Evolutionary conservation across 1,140 invertebrate genomes (phyloP).

Genomic region (Prorops nasuta): DNA sequence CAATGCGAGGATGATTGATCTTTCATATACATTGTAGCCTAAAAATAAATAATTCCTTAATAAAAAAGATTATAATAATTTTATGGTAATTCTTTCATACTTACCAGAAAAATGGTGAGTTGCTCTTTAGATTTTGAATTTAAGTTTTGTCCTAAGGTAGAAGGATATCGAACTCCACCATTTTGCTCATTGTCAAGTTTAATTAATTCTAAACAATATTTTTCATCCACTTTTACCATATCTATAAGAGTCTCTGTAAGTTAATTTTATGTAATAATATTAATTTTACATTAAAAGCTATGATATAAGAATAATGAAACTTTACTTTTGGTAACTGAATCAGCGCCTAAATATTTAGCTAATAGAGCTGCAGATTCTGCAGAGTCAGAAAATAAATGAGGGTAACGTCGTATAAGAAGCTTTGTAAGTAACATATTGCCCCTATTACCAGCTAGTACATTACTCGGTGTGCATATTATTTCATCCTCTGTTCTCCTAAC

Average conservation of each 20-base stretch:
- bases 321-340: conserved; percentile 46
- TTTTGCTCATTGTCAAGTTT: conserved; percentile 60
- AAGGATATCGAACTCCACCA: conserved; percentile 57
- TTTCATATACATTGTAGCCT: conserved; percentile 78
- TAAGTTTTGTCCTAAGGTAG: conserved; percentile 62
- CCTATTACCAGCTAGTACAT: conserved; percentile 76
- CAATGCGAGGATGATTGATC: conserved; percentile 88
- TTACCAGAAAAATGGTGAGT: conserved; percentile 65
- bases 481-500: conserved; percentile 88
- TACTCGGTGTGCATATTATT: conserved; percentile 74
- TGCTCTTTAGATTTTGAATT: conserved; percentile 55
- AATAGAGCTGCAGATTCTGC: conserved; percentile 58
- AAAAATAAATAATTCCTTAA: conserved; percentile 39
- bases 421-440: conserved; percentile 80
- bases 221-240: conserved; percentile 49
- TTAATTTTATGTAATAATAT: conserved; percentile 26
- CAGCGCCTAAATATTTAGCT: conserved; percentile 59
- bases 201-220: conserved; percentile 58
- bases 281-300: conserved; percentile 3
- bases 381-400: conserved; percentile 62
- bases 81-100: conserved; percentile 21
- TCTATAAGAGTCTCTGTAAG: conserved; percentile 37
- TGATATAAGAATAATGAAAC: no score
- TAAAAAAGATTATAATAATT: conserved; percentile 18
- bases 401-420: conserved; percentile 75